Base-by-base conservation (phyloP, 2,797 vertebrate species). In the Oophaga sylvatica region DNA sequence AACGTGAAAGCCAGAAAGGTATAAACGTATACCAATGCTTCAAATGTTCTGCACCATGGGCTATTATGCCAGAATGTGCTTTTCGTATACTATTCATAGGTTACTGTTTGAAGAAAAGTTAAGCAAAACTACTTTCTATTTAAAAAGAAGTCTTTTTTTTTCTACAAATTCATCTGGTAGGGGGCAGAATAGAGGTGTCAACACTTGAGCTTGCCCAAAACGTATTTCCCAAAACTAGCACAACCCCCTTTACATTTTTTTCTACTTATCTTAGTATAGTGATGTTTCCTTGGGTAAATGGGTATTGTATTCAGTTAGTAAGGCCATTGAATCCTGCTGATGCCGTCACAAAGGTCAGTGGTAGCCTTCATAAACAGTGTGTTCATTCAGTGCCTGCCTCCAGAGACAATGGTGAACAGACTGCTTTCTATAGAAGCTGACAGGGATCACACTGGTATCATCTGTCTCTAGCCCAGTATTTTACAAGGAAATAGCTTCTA, bases 281-380 rank as follows among this genome's bases (percentile, higher is more conserved):
- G 73, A 8, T 15, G 73, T 53, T 60, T 31, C 76, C 56, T 60
- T 59, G 10, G 59, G n/a, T 79, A 79, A 60, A 59, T 31, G 77
- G 57, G 8, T 17, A 19, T 17, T 68, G 35, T 48, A 20, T 7
- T 81, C 60, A 13, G 19, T 48, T 45, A 81, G 31, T 53, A 81
- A 65, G 45, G 35, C 41, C 60, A 81, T 8, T 48, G 41, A 82
- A 53, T 83, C 35, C 41, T 57, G 81, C 63, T 20, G 65, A 83
- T 68, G 81, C 31, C 45, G 65, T 56, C 63, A 68, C 81, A 83
- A 83, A 83, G 81, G 81, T 70, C 81, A 70, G 80, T 70, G 62
- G 80, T 81, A 35, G 29, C 60, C 80, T 41, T 20, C 15, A 17
- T 82, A 68, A 35, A 83, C 65, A 83, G 81, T 83, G 81, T 20